These are phyloP conservation scores for Neuroterus valhalla DNA, from an alignment of 1,140 invertebrate genomes.

Conservation along the genomic window DNA sequence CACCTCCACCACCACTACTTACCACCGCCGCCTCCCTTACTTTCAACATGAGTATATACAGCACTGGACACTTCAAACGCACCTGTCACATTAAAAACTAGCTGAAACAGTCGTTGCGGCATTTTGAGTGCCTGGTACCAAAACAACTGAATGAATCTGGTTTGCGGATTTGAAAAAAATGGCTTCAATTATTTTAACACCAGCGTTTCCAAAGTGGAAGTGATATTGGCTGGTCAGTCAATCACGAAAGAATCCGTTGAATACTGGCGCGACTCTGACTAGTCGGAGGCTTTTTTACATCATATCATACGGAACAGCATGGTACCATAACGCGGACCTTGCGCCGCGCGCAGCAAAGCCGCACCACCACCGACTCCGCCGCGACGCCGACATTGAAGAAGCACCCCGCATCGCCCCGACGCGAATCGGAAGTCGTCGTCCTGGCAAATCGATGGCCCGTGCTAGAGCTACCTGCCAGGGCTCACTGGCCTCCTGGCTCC, in stretches of 20 bases:
- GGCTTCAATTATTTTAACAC: slow-evolving; percentile 31
- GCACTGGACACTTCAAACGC: background rate
- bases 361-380: slow-evolving; percentile 41
- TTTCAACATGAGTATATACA: slow-evolving; percentile 29
- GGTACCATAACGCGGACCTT: slow-evolving; percentile 48
- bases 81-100: background rate
- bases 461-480: too few relatives aligned
- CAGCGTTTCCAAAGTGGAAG: too few relatives aligned
- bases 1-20: slow-evolving; percentile 34
- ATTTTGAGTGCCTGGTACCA: background rate
- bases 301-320: slow-evolving; percentile 42
- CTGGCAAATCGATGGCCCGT: too few relatives aligned
- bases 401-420: too few relatives aligned
- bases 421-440: too few relatives aligned
- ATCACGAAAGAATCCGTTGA: slow-evolving; percentile 47
- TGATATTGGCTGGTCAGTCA: slow-evolving; percentile 47
- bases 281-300: slow-evolving; percentile 40
- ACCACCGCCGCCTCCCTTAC: background rate
- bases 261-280: slow-evolving; percentile 54
- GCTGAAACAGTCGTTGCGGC: background rate
- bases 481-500: too few relatives aligned
- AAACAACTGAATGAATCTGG: background rate
- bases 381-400: background rate
- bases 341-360: slow-evolving; percentile 49
- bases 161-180: slow-evolving; percentile 13